phyloP scores from a whole-genome alignment of 2,113 vertebrate genomes.

The Pantherophis guttatus region DNA sequence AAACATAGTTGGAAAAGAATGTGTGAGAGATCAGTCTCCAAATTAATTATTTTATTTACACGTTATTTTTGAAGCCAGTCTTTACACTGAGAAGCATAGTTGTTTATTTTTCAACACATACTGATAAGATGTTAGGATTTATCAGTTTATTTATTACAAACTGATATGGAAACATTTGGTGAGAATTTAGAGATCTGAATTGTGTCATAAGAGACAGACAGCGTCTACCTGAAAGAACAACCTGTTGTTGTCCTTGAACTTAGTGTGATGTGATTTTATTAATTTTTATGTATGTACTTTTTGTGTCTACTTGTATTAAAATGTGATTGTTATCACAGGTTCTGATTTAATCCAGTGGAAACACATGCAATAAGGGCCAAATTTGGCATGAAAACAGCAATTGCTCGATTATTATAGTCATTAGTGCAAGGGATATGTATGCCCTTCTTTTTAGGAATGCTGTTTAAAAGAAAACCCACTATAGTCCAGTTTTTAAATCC shows the following conservation, averaged over 20 bases:
- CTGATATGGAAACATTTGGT: background rate
- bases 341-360: background rate
- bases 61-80: background rate
- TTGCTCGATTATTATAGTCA: background rate
- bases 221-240: background rate
- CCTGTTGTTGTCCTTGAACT: background rate
- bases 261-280: background rate
- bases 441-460: background rate
- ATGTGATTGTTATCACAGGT: background rate
- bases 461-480: background rate
- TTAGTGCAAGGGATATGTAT: background rate
- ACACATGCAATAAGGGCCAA: background rate
- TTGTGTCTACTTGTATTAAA: background rate
- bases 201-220: background rate
- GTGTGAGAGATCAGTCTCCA: background rate
- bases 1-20: rapidly evolving
- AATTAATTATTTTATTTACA: background rate
- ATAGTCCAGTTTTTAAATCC: background rate
- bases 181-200: background rate
- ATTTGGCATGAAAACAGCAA: background rate
- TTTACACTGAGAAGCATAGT: background rate
- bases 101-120: background rate
- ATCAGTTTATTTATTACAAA: background rate
- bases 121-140: background rate
- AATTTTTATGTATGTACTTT: background rate